phyloP scores from a whole-genome alignment of 2,888 invertebrate species.

The Eupithecia dodoneata region DNA sequence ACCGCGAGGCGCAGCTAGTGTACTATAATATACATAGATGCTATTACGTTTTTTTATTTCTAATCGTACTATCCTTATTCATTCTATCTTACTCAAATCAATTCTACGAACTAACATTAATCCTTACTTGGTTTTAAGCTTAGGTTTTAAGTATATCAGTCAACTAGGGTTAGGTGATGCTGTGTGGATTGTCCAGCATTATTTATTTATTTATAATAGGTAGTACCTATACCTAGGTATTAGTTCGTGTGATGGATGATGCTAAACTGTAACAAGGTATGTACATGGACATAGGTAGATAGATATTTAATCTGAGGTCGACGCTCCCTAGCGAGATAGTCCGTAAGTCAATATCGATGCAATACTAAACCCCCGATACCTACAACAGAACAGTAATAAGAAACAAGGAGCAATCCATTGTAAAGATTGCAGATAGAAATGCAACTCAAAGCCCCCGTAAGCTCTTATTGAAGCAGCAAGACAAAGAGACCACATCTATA shows the following conservation, averaged over 20 bases:
- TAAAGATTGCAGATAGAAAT: conserved; percentile 68
- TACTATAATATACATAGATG: too few species aligned
- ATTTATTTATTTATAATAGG: too few species aligned
- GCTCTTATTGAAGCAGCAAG: conserved; percentile 61
- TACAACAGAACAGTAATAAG: conserved; percentile 52
- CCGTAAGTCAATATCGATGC: conserved; percentile 45
- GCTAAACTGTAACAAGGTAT: not conserved
- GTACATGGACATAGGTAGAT: conserved; percentile 32
- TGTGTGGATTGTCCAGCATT: too few species aligned
- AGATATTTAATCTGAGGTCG: conserved; percentile 37
- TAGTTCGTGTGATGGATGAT: not conserved
- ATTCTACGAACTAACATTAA: too few species aligned
- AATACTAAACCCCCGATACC: conserved; percentile 40
- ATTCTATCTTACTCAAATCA: too few species aligned
- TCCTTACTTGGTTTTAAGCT: too few species aligned
- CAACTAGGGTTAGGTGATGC: too few species aligned
- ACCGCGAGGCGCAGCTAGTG: too few species aligned
- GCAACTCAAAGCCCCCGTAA: conserved; percentile 59
- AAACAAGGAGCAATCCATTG: conserved; percentile 62
- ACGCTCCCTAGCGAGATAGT: conserved; percentile 24
- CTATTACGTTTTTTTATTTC: too few species aligned
- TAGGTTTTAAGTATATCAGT: too few species aligned
- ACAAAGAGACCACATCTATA: conserved; percentile 62
- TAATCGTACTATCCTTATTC: too few species aligned
- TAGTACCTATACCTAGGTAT: too few species aligned